Evolutionary conservation across 2,797 vertebrate genomes (phyloP), one percentile per base, ranked within the genome.

Genomic region (Cuculus canorus): DNA sequence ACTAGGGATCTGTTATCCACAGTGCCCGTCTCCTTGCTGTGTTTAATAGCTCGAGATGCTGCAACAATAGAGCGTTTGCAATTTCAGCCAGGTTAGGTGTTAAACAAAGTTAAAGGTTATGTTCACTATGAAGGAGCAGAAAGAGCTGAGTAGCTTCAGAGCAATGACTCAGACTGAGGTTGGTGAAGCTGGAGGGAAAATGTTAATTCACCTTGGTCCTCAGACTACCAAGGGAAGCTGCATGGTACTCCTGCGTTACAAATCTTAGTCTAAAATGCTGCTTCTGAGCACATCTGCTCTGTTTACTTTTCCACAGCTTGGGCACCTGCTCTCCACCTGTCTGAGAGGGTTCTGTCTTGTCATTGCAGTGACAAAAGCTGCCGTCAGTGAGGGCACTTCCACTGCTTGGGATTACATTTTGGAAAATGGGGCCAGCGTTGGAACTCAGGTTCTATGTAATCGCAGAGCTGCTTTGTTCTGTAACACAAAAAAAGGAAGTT

Each of bases 381-480:
- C 66, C 32, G 32, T 73, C 54, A 56, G 22, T 8, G 35, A 81
- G 17, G 21, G 48, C 66, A 19, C 15, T 50, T 64, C 21, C 17
- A 5, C 28, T 43, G 6, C 33, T 41, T 69, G 68, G 60, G 24
- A 8, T 77, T 80, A n/a, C 41, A 48, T 48, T 70, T 68, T 47
- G 53, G 28, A 33, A 77, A 66, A 69, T 8, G 17, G 4, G 41
- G 18, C 15, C 17, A 21, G 25, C 9, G 53, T 17, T 17, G 5
- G 39, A 59, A 72, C 24, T 57, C 33, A 32, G 23, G 28, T 48
- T 66, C 68, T 30, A 43, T 22, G 41, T 19, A 25, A 60, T 57
- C 3, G 1, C 8, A 21, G 41, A 68, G 7, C 14, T 11, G 68
- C 35, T 88, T 47, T 1, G 0, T 53, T 57, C 14, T 37, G 59